A percentile compares a stretch with the other conserved stretches of the same genome.
Conservation (phyloP, 2,888 invertebrate genomes). For the Ormyrus nitidulus region DNA sequence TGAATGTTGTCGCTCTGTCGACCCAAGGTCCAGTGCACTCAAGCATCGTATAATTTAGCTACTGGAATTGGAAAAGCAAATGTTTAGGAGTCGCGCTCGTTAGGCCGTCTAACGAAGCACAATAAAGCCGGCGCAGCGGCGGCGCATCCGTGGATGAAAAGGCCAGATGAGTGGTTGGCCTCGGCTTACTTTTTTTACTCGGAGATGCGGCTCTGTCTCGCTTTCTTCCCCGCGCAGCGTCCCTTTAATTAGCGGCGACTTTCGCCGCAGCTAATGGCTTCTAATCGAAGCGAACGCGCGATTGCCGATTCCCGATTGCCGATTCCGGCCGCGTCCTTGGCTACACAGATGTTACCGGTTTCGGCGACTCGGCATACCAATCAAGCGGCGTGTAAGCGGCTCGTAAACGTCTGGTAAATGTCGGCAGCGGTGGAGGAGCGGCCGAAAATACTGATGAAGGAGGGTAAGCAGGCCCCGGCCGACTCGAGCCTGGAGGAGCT, state of each 20-base stretch:
- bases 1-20: no score
- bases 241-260: background rate
- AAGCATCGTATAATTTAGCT: no score
- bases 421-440: constrained; percentile 61
- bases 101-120: no score
- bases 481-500: constrained; percentile 68
- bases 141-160: no score
- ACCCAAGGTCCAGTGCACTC: no score
- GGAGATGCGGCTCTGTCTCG: background rate
- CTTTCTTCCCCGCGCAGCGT: no score
- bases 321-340: constrained; percentile 62
- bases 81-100: no score
- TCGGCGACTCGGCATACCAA: constrained; percentile 63
- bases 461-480: constrained; percentile 64
- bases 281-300: background rate
- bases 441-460: constrained; percentile 64
- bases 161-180: background rate
- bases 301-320: background rate
- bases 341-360: constrained; percentile 66
- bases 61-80: no score
- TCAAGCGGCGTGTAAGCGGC: constrained; percentile 31
- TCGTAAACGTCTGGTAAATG: constrained; percentile 30
- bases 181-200: constrained; percentile 24
- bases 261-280: background rate
- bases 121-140: no score